These are phyloP conservation scores for Brachyrhaphis roseni DNA, from an alignment of 2,797 vertebrate genomes.

Conservation along the genomic window DNA sequence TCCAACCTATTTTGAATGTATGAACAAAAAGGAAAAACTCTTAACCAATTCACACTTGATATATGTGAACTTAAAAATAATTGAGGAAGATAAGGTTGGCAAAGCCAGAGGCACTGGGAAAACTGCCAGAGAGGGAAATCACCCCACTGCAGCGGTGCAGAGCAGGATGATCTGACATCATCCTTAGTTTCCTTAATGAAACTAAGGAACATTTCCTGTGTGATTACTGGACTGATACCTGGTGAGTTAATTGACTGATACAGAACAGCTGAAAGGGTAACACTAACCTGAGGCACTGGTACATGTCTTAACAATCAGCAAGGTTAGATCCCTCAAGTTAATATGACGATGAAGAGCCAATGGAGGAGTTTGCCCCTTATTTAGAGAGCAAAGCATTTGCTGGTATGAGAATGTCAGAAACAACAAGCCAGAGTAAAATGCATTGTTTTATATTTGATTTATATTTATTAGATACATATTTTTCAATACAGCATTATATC, in stretches of 20 bases:
- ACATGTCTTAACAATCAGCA: neutral
- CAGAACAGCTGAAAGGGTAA: neutral
- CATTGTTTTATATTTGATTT: neutral
- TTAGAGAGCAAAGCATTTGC: neutral
- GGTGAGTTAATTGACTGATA: neutral
- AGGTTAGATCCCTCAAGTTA: neutral
- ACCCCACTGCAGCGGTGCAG: fast-evolving
- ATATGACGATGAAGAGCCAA: neutral
- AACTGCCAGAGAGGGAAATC: neutral
- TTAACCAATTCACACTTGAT: neutral
- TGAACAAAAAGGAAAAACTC: neutral
- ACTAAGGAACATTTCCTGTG: neutral
- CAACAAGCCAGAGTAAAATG: neutral
- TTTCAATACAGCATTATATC: neutral
- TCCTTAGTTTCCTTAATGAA: neutral
- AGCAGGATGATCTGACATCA: neutral
- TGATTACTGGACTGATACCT: neutral
- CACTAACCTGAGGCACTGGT: neutral
- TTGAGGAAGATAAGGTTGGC: neutral
- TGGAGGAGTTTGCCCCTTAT: neutral
- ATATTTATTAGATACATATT: neutral
- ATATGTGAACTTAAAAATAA: neutral
- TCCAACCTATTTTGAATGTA: neutral
- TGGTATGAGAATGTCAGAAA: neutral
- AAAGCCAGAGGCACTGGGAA: neutral